Percentiles rank a stretch among this genome's conserved stretches.
These are phyloP conservation scores for Pachymerium ferrugineum DNA, from an alignment of 2,888 invertebrate genomes.

Conservation along the genomic window DNA sequence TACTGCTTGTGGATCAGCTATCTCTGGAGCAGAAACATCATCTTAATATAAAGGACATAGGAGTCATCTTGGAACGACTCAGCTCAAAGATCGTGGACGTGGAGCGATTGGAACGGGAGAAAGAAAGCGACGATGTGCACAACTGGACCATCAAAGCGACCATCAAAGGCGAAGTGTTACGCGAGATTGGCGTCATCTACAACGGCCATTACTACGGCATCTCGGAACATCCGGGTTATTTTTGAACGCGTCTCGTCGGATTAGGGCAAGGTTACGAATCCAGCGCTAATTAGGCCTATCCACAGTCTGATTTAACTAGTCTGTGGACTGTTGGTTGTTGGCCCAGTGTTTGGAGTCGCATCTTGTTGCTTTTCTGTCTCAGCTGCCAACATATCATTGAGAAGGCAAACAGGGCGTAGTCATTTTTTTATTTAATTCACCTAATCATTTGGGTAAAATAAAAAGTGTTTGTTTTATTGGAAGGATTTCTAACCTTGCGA, in stretches of 20 bases:
- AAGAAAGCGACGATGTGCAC: conserved; percentile 87
- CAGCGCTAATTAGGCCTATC: conserved; percentile 1
- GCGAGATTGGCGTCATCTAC: conserved; percentile 88
- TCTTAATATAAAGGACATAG: conserved; percentile 89
- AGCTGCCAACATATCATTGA: conserved; percentile 13
- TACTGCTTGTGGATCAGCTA: conserved; percentile 85
- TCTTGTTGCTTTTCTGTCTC: conserved; percentile 8
- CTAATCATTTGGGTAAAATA: background rate
- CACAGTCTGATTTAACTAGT: background rate
- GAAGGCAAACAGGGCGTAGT: conserved; percentile 12
- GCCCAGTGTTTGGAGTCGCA: conserved; percentile 13
- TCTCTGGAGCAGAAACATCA: conserved; percentile 88
- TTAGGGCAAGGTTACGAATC: conserved; percentile 8
- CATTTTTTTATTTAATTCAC: background rate
- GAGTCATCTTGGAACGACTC: conserved; percentile 84
- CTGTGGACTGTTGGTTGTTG: background rate
- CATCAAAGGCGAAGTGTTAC: conserved; percentile 81
- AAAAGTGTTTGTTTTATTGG: background rate
- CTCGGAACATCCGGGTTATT: conserved; percentile 86
- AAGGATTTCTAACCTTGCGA: conserved; percentile 9
- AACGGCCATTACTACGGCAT: conserved; percentile 93
- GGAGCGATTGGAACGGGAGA: conserved; percentile 83
- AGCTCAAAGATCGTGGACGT: conserved; percentile 91
- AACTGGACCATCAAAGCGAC: conserved; percentile 96
- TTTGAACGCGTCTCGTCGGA: conserved; percentile 30